phyloP scores from a whole-genome alignment of 2,797 vertebrate genomes.

The Valencia hispanica region DNA sequence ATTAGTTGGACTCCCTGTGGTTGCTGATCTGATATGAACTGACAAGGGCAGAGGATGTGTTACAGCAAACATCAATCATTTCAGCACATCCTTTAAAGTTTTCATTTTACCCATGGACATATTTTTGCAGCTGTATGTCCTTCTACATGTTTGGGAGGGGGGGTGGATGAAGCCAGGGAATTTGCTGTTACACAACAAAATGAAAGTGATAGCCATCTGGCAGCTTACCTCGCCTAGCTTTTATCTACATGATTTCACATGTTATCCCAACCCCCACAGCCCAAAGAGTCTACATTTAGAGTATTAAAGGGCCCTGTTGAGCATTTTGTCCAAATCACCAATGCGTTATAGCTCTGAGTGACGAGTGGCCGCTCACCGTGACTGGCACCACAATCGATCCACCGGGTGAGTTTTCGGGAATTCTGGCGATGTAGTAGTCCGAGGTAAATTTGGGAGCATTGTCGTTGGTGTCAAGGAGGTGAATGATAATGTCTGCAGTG shows the following conservation, averaged over 20 bases:
- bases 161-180: constrained; percentile 55
- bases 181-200: constrained; percentile 82
- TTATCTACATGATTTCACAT: constrained; percentile 79
- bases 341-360: constrained; percentile 61
- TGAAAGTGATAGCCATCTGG: constrained; percentile 84
- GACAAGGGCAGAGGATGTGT: constrained; percentile 42
- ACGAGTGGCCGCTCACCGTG: constrained; percentile 84
- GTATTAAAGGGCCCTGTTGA: constrained; percentile 68
- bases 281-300: constrained; percentile 73
- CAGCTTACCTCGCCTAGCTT: constrained; percentile 78
- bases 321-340: constrained; percentile 67
- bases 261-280: constrained; percentile 64
- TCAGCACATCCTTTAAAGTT: constrained; percentile 26
- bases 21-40: constrained; percentile 38
- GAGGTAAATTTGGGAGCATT: constrained; percentile 93
- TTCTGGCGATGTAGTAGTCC: constrained; percentile 92
- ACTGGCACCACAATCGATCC: constrained; percentile 93
- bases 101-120: constrained; percentile 37
- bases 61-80: constrained; percentile 22
- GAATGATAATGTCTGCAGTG: constrained; percentile 91
- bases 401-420: constrained; percentile 94
- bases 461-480: constrained; percentile 94
- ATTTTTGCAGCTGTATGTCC: constrained; percentile 57
- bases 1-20: constrained; percentile 58
- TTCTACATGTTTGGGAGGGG: constrained; percentile 34